These are phyloP conservation scores for Anastrepha obliqua DNA, from an alignment of 1,140 invertebrate genomes.

Conservation along the genomic window DNA sequence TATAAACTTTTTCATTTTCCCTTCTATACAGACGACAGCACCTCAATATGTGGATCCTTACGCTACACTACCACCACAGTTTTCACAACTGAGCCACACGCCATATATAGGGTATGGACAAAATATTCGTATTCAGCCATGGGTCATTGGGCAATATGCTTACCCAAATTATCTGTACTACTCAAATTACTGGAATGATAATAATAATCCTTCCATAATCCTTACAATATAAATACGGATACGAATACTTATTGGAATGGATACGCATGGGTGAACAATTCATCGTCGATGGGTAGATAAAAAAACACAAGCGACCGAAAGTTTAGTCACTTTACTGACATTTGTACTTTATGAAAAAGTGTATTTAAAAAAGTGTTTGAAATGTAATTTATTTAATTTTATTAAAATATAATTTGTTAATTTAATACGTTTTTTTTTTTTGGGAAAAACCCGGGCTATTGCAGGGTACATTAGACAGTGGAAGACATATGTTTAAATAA, in stretches of 20 bases:
- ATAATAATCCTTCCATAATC: neutral
- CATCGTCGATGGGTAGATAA: neutral
- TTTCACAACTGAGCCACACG: constrained; percentile 57
- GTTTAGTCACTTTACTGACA: too few relatives aligned
- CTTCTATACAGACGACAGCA: neutral
- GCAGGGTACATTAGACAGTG: too few relatives aligned
- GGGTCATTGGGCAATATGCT: constrained; percentile 67
- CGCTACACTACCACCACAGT: constrained; percentile 58
- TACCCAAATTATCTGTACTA: neutral
- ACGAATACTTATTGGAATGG: constrained; percentile 38
- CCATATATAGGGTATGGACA: constrained; percentile 61
- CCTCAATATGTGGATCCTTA: constrained; percentile 20
- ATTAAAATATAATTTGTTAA: too few relatives aligned
- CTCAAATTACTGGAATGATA: neutral
- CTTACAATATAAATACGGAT: neutral
- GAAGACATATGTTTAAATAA: too few relatives aligned
- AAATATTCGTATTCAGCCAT: constrained; percentile 68
- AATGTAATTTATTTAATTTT: too few relatives aligned
- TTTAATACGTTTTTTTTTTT: too few relatives aligned
- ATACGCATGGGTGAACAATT: constrained; percentile 22
- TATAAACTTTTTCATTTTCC: neutral
- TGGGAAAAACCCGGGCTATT: too few relatives aligned
- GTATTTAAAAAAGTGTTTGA: too few relatives aligned
- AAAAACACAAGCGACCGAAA: neutral
- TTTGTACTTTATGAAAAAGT: too few relatives aligned